phyloP scores from a whole-genome alignment of 2,113 vertebrate genomes.

The Laterallus jamaicensis region DNA sequence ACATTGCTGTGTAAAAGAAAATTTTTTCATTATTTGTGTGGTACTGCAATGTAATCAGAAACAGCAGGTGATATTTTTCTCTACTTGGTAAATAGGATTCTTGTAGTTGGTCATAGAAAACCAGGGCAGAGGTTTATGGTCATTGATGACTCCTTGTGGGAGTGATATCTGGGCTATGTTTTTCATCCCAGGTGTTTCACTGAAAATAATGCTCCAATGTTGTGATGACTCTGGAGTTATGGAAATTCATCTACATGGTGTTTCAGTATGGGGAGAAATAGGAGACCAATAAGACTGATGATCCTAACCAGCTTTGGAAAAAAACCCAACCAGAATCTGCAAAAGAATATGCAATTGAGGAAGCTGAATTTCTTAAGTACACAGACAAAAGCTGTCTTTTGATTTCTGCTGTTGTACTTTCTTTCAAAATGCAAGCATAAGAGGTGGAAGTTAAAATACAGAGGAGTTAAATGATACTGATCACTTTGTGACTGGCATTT shows the following conservation, averaged over 20 bases:
- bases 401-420: not conserved
- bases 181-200: not conserved
- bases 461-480: not conserved
- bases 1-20: not conserved
- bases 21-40: not conserved
- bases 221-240: not conserved
- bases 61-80: not conserved
- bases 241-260: not conserved
- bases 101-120: not conserved
- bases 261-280: not conserved
- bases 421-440: not conserved
- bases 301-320: not conserved
- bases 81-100: not conserved
- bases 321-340: not conserved
- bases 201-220: not conserved
- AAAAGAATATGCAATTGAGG: not conserved
- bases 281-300: not conserved
- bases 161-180: not conserved
- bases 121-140: not conserved
- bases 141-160: not conserved
- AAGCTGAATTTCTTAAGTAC: not conserved
- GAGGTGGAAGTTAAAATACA: not conserved
- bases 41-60: not conserved
- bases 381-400: not conserved
- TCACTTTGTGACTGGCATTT: not conserved